Evolutionary conservation across 2,797 vertebrate genomes (phyloP), one percentile per base, ranked within the genome.

Genomic region (Tenualosa ilisha): DNA sequence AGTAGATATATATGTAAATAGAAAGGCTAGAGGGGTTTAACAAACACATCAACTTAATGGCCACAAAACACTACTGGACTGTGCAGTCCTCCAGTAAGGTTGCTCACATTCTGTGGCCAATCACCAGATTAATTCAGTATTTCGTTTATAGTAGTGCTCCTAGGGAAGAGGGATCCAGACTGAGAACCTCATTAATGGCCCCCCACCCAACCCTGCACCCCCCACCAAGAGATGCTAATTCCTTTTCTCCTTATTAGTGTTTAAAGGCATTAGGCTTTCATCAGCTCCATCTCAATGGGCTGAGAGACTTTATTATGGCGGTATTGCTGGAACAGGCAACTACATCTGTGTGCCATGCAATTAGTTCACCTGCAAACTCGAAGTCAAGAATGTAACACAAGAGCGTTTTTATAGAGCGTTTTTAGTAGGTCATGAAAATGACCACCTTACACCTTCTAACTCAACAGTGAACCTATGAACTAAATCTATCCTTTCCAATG

Each of bases 51-150:
- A 56, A 22, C 17, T 6, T 56, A 56, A 56, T 56, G 20, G 20
- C 17, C 20, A n/a, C n/a, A 9, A 24, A 24, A 24, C 22, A 63
- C 59, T 63, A 24, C 22, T 24, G n/a, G 59, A 24, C 59, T 63
- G n/a, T 24, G 59, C 24, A 24, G 8, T 63, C n/a, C 22, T 63
- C n/a, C 59, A 24, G 59, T 63, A 63, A 63, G 8, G n/a, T n/a
- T 24, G 59, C n/a, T n/a, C 59, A 63, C 59, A 63, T 63, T 63
- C 24, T n/a, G n/a, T 63, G 59, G 59, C 59, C 59, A 63, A 63
- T 24, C 59, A 63, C n/a, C n/a, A 6, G 59, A 63, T 24, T 24
- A n/a, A 63, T 63, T 63, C 22, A 63, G 22, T 63, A 24, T 63
- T 63, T 63, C 59, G 24, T 63, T 24, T 51, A 51, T 12, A 51